Conservation (phyloP, 2,797 vertebrate species). For the Alouatta caraya region DNA sequence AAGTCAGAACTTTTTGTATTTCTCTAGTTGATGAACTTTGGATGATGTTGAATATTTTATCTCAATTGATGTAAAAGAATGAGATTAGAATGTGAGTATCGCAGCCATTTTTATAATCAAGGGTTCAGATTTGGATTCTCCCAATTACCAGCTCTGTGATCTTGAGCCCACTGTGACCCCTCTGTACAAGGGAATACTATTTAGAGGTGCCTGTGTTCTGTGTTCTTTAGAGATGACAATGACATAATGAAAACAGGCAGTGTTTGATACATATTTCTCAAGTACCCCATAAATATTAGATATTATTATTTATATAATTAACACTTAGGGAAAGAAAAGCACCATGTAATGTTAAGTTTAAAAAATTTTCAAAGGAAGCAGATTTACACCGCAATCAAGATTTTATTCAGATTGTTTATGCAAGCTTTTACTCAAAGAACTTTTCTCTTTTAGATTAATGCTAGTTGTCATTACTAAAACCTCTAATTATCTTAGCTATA, state of each 20-base stretch:
- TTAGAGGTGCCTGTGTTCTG: not conserved
- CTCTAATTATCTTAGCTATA: slow-evolving; percentile 2
- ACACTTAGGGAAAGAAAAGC: not conserved
- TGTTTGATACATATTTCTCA: not conserved
- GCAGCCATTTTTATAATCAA: not conserved
- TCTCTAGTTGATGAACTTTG: slow-evolving; percentile 37
- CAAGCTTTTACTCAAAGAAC: not conserved
- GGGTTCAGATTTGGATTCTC: not conserved
- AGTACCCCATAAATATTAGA: not conserved
- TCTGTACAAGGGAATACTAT: not conserved
- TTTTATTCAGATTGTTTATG: slow-evolving; percentile 13
- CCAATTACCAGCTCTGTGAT: not conserved
- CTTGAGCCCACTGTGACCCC: not conserved
- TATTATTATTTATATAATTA: slow-evolving; percentile 11
- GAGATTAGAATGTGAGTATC: not conserved
- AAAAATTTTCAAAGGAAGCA: not conserved
- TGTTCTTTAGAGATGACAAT: not conserved
- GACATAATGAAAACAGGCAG: not conserved
- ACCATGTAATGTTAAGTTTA: not conserved
- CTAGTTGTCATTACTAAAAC: slow-evolving; percentile 35
- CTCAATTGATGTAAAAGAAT: not conserved
- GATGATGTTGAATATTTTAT: slow-evolving; percentile 33
- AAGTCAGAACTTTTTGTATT: slow-evolving; percentile 34
- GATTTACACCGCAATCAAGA: not conserved
- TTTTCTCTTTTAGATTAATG: slow-evolving; percentile 32